These are phyloP conservation scores for Lasiurus borealis DNA, from an alignment of 2,113 vertebrate genomes.

Conservation along the genomic window DNA sequence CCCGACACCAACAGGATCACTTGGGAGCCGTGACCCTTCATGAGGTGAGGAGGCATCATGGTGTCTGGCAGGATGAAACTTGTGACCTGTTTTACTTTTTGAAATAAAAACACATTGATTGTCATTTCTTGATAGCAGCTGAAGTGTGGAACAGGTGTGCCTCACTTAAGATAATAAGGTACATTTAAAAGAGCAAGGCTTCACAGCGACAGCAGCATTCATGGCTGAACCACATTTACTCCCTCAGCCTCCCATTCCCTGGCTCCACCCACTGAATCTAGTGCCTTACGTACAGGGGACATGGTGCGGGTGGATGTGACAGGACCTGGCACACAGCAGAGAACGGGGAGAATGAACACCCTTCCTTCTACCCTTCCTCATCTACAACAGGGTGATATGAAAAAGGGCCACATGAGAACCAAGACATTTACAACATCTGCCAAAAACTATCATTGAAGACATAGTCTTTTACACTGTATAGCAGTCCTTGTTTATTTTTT, in stretches of 20 bases:
- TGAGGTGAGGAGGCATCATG: conserved; percentile 73
- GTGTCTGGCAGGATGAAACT: conserved; percentile 79
- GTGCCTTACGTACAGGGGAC: no score
- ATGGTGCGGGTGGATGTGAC: background rate
- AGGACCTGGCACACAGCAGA: no score
- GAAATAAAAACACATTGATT: background rate
- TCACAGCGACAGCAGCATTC: background rate
- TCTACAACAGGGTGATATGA: background rate
- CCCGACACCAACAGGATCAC: conserved; percentile 82
- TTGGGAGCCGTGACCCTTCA: conserved; percentile 85
- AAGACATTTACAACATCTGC: background rate
- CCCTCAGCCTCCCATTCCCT: background rate
- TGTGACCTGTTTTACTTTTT: conserved; percentile 86
- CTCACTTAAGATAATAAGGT: background rate
- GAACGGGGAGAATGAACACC: background rate
- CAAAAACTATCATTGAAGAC: background rate
- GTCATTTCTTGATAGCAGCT: background rate
- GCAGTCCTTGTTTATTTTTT: background rate
- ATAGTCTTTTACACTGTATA: background rate
- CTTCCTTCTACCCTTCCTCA: background rate
- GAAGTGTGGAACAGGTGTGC: background rate
- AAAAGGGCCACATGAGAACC: background rate
- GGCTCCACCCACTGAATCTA: background rate
- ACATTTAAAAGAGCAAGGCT: background rate
- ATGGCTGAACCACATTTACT: background rate